Evolutionary conservation across 2,113 vertebrate species (phyloP).

Genomic region (Tragelaphus strepsiceros): DNA sequence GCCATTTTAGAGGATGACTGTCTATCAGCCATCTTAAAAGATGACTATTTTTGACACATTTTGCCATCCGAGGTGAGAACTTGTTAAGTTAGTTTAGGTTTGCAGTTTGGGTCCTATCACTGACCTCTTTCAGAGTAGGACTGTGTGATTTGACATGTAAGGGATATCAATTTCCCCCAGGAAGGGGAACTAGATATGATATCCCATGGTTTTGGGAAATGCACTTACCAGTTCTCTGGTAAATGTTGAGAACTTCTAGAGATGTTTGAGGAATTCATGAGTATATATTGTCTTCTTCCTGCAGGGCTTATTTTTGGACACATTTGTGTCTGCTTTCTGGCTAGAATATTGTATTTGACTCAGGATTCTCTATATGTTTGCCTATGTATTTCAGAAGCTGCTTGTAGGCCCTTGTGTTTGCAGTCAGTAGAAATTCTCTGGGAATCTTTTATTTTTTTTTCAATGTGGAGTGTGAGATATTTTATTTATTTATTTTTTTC

Average conservation of each 20-base stretch:
- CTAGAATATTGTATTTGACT: background rate
- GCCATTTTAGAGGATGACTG: background rate
- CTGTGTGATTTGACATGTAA: background rate
- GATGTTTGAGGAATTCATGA: background rate
- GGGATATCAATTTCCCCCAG: background rate
- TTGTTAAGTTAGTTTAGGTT: background rate
- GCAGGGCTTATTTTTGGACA: background rate
- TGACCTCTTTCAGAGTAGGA: background rate
- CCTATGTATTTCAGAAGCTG: background rate
- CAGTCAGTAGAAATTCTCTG: background rate
- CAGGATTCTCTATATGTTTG: background rate
- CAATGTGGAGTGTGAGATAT: too few relatives aligned
- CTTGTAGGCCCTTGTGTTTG: background rate
- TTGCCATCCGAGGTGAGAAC: background rate
- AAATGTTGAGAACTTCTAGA: background rate
- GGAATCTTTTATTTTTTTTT: too few relatives aligned
- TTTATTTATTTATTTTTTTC: too few relatives aligned
- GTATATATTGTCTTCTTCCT: background rate
- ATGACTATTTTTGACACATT: background rate
- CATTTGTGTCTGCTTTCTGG: background rate
- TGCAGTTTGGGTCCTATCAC: background rate
- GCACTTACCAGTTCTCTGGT: background rate
- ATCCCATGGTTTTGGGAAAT: background rate
- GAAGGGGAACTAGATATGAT: background rate
- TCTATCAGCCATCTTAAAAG: background rate